Percentiles rank a stretch among this genome's conserved stretches.
Evolutionary conservation across 2,113 vertebrate genomes (phyloP).

Genomic region (Vanacampus margaritifer): DNA sequence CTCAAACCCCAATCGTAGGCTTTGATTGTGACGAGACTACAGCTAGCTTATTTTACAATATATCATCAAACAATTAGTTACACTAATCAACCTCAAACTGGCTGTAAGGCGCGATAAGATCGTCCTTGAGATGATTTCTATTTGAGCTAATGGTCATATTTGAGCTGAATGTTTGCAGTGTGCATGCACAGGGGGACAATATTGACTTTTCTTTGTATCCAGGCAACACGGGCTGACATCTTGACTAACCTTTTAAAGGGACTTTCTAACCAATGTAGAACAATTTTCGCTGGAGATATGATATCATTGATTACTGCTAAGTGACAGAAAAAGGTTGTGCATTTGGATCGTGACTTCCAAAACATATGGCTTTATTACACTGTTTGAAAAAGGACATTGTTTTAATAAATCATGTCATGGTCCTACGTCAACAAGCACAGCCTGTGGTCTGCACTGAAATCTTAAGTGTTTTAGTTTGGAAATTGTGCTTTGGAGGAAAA

Average conservation of each 20-base stretch:
- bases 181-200: slow-evolving; percentile 28
- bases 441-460: background rate
- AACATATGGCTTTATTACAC: slow-evolving; percentile 53
- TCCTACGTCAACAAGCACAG: slow-evolving; percentile 12
- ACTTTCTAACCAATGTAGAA: slow-evolving; percentile 4
- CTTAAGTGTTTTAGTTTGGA: background rate
- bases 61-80: too few species aligned
- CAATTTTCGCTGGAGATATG: slow-evolving; percentile 4
- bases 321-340: background rate
- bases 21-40: slow-evolving; percentile 15
- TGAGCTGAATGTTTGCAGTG: slow-evolving; percentile 47
- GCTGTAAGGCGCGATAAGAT: background rate
- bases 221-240: slow-evolving; percentile 47
- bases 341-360: slow-evolving; percentile 17
- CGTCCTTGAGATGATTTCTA: slow-evolving; percentile 24
- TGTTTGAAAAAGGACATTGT: slow-evolving; percentile 25
- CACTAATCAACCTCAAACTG: background rate
- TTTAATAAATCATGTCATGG: slow-evolving; percentile 17
- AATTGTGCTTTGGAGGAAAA: background rate
- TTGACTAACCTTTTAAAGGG: slow-evolving; percentile 14
- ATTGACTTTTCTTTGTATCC: slow-evolving; percentile 47
- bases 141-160: slow-evolving; percentile 50
- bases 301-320: background rate
- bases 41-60: background rate
- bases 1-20: slow-evolving; percentile 53